A percentile compares a stretch with the other conserved stretches of the same genome.
Evolutionary conservation across 1,140 invertebrate genomes (phyloP).

Genomic region (Lamellibrachia luymesi): DNA sequence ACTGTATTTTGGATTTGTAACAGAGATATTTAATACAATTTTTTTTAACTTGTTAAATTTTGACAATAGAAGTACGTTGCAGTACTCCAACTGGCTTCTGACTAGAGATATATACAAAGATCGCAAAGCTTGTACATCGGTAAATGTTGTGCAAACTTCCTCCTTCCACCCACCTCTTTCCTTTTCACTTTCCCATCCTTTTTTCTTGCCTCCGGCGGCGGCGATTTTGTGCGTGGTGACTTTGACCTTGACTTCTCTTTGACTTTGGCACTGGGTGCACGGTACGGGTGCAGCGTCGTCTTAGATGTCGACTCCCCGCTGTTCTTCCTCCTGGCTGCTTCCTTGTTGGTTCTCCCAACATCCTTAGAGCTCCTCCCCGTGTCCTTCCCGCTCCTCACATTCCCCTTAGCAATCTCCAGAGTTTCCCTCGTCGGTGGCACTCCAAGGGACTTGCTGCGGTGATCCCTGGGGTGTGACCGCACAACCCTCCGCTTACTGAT

Average conservation of each 20-base stretch:
- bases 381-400: neutral
- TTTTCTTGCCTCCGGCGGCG: constrained; percentile 14
- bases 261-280: constrained; percentile 47
- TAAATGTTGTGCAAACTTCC: neutral
- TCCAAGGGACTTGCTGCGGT: neutral
- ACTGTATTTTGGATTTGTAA: too few relatives aligned
- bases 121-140: too few relatives aligned
- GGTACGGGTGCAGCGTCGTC: neutral
- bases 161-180: neutral
- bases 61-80: too few relatives aligned
- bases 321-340: neutral
- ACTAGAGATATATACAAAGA: too few relatives aligned
- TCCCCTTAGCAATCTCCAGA: neutral
- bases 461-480: neutral
- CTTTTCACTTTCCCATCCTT: constrained; percentile 2
- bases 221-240: constrained; percentile 31
- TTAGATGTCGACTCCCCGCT: neutral
- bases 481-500: neutral
- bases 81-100: too few relatives aligned
- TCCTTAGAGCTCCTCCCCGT: neutral
- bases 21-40: too few relatives aligned
- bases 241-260: constrained; percentile 47
- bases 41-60: too few relatives aligned
- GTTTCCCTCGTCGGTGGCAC: neutral
- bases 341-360: neutral